Conservation (phyloP, 2,888 invertebrate species). For the Orchestes rusci region DNA sequence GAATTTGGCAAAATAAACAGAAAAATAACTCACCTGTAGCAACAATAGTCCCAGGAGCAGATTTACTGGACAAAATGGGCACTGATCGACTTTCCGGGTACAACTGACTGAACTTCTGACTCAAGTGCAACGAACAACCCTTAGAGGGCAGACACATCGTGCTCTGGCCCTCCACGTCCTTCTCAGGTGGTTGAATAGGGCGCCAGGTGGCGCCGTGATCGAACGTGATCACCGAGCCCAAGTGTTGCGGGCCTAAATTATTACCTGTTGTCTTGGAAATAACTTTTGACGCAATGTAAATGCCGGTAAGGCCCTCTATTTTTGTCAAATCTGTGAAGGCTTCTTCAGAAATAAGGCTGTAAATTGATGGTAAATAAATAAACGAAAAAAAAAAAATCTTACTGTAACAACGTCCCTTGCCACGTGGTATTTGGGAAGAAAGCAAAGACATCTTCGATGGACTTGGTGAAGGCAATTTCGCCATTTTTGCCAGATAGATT, state of each 20-base stretch:
- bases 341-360: slow-evolving; percentile 48
- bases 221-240: slow-evolving; percentile 74
- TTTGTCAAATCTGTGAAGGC: slow-evolving; percentile 83
- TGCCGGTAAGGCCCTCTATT: slow-evolving; percentile 78
- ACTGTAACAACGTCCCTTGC: slow-evolving; percentile 79
- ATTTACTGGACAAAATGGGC: slow-evolving; percentile 77
- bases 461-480: slow-evolving; percentile 66
- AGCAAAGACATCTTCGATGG: slow-evolving; percentile 72
- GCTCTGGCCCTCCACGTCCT: slow-evolving; percentile 60
- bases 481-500: slow-evolving; percentile 47
- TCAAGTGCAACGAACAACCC: slow-evolving; percentile 78
- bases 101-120: slow-evolving; percentile 77
- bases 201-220: slow-evolving; percentile 85
- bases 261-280: slow-evolving; percentile 45
- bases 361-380: slow-evolving; percentile 4
- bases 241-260: slow-evolving; percentile 64
- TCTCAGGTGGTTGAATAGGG: slow-evolving; percentile 61
- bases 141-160: slow-evolving; percentile 57
- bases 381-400: slow-evolving; percentile 37
- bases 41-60: slow-evolving; percentile 82
- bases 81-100: slow-evolving; percentile 74
- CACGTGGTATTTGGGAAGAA: slow-evolving; percentile 78
- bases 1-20: too few species aligned
- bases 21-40: too few species aligned
- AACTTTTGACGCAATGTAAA: slow-evolving; percentile 83